phyloP scores from a whole-genome alignment of 2,888 invertebrate genomes.

The Stenodema calcarata region DNA sequence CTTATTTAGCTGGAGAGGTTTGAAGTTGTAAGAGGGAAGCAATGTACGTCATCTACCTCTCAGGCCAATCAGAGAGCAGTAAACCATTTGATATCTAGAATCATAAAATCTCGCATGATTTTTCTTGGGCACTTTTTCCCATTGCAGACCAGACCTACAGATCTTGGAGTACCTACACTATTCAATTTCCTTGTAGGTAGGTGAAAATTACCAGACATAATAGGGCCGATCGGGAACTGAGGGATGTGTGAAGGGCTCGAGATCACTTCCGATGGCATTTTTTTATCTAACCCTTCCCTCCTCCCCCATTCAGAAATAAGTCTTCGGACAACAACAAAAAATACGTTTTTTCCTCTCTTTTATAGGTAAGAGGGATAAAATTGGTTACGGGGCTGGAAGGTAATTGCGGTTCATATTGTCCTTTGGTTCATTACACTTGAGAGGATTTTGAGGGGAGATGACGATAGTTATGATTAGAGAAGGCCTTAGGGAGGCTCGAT shows the following conservation, averaged over 20 bases:
- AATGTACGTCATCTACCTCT: no score
- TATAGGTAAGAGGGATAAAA: slow-evolving; percentile 41
- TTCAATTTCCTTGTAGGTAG: background rate
- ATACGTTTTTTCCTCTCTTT: background rate
- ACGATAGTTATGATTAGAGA: slow-evolving; percentile 32
- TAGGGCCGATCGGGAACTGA: slow-evolving; percentile 12
- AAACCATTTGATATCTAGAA: no score
- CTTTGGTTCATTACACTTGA: slow-evolving; percentile 48
- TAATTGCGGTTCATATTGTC: slow-evolving; percentile 50
- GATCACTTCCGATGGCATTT: slow-evolving; percentile 37
- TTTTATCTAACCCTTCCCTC: slow-evolving; percentile 7
- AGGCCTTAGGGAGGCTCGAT: background rate
- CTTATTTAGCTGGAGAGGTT: no score
- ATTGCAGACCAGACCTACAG: background rate
- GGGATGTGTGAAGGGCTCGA: slow-evolving; percentile 20
- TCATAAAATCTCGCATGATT: no score
- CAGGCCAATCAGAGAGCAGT: no score
- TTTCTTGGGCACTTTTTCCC: no score
- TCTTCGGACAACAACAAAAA: slow-evolving; percentile 9
- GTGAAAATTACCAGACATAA: slow-evolving; percentile 12
- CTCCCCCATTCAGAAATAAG: background rate
- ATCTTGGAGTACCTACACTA: background rate
- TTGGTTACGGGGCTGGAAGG: slow-evolving; percentile 48
- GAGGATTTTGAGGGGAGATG: slow-evolving; percentile 29
- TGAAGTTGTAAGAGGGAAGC: no score